These are phyloP conservation scores for Hemitrygon akajei DNA, from an alignment of 2,797 vertebrate species.

Conservation along the genomic window DNA sequence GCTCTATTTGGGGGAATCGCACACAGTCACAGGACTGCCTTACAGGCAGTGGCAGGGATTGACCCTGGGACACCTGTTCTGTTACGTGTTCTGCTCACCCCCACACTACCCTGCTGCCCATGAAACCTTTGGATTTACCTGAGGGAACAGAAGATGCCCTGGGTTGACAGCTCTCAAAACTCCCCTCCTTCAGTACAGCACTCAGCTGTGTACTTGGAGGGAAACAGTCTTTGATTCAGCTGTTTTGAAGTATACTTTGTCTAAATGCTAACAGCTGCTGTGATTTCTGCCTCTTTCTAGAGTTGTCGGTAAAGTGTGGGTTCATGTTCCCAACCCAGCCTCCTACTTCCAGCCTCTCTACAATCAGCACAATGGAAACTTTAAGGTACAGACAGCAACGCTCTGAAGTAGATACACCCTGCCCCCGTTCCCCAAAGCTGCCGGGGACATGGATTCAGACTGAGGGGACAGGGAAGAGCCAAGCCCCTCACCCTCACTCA, in stretches of 20 bases:
- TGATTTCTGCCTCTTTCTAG: neutral
- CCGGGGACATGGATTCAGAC: too few species aligned
- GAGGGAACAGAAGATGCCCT: too few species aligned
- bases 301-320: neutral
- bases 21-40: too few species aligned
- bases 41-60: too few species aligned
- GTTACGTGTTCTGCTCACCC: too few species aligned
- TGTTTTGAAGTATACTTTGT: neutral
- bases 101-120: too few species aligned
- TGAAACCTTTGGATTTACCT: too few species aligned
- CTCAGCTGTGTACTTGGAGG: too few species aligned
- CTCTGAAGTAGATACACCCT: neutral
- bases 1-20: neutral
- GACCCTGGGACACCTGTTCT: too few species aligned
- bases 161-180: too few species aligned
- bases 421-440: neutral
- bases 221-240: too few species aligned
- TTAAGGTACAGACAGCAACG: neutral
- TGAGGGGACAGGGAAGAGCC: neutral
- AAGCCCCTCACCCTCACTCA: neutral
- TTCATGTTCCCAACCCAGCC: constrained; percentile 9
- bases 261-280: neutral
- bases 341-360: constrained; percentile 28
- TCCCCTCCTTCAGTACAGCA: too few species aligned
- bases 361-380: constrained; percentile 22